Evolutionary conservation across 92 coral and sea anemone species (phyloP).

Genomic region (Scolanthus callimorphus): DNA sequence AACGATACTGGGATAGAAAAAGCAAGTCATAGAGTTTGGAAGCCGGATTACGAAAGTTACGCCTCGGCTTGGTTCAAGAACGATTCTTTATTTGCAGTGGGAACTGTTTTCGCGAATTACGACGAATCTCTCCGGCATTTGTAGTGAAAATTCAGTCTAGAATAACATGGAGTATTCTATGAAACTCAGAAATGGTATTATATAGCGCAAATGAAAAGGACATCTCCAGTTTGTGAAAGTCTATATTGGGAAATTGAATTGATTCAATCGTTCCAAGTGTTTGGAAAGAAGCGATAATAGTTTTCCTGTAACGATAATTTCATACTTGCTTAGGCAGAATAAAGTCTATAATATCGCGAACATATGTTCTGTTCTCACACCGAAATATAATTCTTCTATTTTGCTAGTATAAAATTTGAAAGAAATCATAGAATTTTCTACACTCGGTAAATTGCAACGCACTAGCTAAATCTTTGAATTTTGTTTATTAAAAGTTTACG

Average conservation of each 20-base stretch:
- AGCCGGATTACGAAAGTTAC: conserved; percentile 79
- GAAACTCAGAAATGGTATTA: too few species aligned
- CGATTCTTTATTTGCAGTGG: conserved; percentile 75
- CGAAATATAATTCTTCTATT: too few species aligned
- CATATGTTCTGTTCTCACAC: background rate
- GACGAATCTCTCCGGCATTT: conserved; percentile 8
- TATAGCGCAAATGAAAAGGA: background rate
- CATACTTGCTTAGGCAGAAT: too few species aligned
- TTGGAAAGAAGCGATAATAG: too few species aligned
- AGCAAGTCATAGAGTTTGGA: conserved; percentile 84
- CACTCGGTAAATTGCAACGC: background rate
- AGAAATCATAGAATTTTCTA: background rate
- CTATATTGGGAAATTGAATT: background rate
- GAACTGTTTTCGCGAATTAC: conserved; percentile 72
- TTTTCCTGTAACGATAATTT: too few species aligned
- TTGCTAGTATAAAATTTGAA: background rate
- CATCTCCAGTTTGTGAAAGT: background rate
- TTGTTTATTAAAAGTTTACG: background rate
- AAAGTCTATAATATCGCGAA: background rate
- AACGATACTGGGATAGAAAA: conserved; percentile 75
- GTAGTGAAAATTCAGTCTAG: background rate
- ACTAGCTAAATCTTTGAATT: background rate
- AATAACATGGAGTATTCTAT: background rate
- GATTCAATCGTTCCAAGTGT: too few species aligned
- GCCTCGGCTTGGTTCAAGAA: conserved; percentile 87